phyloP scores from a whole-genome alignment of 2,888 invertebrate genomes.

The Tuta absoluta region DNA sequence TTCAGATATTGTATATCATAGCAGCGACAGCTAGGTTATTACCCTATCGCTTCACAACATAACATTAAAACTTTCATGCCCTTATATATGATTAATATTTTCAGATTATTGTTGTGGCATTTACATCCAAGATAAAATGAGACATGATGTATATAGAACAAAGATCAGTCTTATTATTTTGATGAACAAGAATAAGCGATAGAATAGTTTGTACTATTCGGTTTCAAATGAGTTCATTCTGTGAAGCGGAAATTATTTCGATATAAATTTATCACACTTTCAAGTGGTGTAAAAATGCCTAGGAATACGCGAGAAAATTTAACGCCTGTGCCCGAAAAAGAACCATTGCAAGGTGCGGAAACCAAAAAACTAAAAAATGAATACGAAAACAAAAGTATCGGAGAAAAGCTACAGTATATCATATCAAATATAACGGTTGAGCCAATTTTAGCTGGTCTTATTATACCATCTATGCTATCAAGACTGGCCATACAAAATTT shows the following conservation, averaged over 20 bases:
- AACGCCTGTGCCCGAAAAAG: slow-evolving; percentile 49
- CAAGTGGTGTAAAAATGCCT: neutral
- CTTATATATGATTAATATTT: neutral
- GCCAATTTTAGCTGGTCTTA: slow-evolving; percentile 42
- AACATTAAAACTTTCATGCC: too few relatives aligned
- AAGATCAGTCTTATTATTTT: slow-evolving; percentile 6
- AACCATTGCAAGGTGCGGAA: slow-evolving; percentile 51
- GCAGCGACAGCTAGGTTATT: too few relatives aligned
- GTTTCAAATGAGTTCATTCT: neutral
- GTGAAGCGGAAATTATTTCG: neutral
- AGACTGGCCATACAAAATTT: slow-evolving; percentile 87
- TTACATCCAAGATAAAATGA: slow-evolving; percentile 26
- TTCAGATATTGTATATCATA: too few relatives aligned
- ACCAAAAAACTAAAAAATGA: slow-evolving; percentile 39
- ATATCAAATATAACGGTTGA: slow-evolving; percentile 54
- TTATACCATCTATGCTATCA: slow-evolving; percentile 62
- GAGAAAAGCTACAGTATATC: slow-evolving; percentile 77
- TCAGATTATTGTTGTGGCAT: neutral
- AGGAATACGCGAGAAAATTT: neutral
- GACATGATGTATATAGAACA: slow-evolving; percentile 39
- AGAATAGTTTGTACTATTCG: neutral
- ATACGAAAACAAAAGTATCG: slow-evolving; percentile 67
- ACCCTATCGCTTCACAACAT: too few relatives aligned
- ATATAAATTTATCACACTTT: neutral
- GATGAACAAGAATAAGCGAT: slow-evolving; percentile 5